Conservation (phyloP, 2,797 vertebrate species). For the Eurystomus glaucurus region DNA sequence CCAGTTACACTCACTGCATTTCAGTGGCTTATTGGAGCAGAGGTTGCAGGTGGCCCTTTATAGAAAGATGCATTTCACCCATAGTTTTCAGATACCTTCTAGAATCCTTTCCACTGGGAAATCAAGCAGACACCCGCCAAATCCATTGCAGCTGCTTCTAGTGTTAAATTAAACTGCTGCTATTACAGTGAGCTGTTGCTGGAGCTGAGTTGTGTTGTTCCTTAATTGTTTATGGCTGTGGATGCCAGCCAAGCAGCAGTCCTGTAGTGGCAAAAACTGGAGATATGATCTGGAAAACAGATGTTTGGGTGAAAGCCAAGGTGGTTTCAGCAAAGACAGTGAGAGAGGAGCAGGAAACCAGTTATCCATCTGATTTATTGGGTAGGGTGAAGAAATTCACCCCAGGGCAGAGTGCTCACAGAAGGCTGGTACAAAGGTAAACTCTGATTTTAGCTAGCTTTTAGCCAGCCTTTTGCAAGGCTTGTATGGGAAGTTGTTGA, state of each 20-base stretch:
- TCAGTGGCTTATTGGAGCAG: background rate
- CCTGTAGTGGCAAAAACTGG: background rate
- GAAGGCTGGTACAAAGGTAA: background rate
- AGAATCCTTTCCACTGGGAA: constrained; percentile 43
- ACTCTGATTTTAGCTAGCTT: background rate
- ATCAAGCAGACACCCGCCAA: constrained; percentile 32
- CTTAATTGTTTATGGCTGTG: constrained; percentile 46
- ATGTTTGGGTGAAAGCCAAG: constrained; percentile 63
- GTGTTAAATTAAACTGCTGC: constrained; percentile 55
- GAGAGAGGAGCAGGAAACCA: constrained; percentile 35
- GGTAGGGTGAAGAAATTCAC: background rate
- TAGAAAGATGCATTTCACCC: background rate
- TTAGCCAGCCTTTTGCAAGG: background rate
- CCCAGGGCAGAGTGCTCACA: background rate
- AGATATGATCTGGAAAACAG: constrained; percentile 50
- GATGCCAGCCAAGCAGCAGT: constrained; percentile 32
- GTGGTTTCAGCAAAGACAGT: constrained; percentile 21
- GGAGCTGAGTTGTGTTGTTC: constrained; percentile 15
- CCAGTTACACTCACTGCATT: fast-evolving
- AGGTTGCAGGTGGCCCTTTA: constrained; percentile 12
- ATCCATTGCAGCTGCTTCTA: constrained; percentile 59
- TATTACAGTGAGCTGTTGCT: background rate
- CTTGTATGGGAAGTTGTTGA: background rate
- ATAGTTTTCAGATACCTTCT: background rate
- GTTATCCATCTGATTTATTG: constrained; percentile 61